These are phyloP conservation scores for Cosmopolites sordidus DNA, from an alignment of 2,888 invertebrate species.

Conservation along the genomic window DNA sequence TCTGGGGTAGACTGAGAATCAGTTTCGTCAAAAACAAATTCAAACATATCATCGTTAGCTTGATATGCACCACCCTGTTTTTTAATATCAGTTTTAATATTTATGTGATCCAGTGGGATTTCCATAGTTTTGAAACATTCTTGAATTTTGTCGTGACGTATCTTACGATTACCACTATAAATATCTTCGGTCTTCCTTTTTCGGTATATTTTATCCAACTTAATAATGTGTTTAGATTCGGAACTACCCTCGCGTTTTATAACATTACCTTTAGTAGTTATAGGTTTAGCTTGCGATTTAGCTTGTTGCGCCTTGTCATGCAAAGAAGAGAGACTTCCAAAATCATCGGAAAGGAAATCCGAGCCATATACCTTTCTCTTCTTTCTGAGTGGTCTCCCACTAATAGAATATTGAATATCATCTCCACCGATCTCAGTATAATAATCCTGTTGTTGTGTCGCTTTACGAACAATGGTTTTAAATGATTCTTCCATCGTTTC, in stretches of 20 bases:
- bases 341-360: slow-evolving; percentile 5
- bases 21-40: background rate
- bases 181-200: too few species aligned
- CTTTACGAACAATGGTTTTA: slow-evolving; percentile 6
- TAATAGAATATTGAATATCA: slow-evolving; percentile 4
- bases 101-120: background rate
- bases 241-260: background rate
- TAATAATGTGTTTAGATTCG: too few species aligned
- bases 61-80: background rate
- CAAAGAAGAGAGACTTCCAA: too few species aligned
- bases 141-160: background rate
- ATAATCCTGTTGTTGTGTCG: background rate
- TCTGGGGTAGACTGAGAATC: background rate
- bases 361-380: slow-evolving; percentile 4
- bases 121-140: background rate
- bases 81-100: too few species aligned
- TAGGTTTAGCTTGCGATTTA: background rate
- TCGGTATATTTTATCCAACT: too few species aligned
- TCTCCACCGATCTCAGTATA: background rate
- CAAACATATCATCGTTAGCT: background rate
- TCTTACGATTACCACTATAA: too few species aligned
- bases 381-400: slow-evolving; percentile 8
- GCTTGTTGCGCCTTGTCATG: background rate
- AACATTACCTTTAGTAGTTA: background rate
- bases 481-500: slow-evolving; percentile 9